Conservation (phyloP, 1,140 invertebrate genomes). For the Leptinotarsa defecta region DNA sequence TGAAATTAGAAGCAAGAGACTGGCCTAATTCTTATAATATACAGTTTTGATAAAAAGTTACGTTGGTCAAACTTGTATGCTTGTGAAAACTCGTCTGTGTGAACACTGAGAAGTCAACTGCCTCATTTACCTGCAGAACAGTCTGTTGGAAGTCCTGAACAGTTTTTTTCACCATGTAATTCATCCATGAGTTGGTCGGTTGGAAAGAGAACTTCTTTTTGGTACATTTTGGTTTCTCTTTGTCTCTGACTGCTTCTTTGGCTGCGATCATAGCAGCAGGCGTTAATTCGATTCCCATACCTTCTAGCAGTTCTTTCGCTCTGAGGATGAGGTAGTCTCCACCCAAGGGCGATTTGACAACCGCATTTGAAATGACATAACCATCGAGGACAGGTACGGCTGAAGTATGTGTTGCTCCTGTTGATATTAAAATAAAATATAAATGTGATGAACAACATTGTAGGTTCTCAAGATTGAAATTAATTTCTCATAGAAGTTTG, state of each 20-base stretch:
- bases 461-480: background rate
- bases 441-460: background rate
- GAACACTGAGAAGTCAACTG: too few relatives aligned
- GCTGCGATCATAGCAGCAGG: constrained; percentile 81
- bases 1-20: too few relatives aligned
- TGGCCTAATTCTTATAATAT: too few relatives aligned
- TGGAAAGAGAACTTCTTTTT: constrained; percentile 80
- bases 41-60: too few relatives aligned
- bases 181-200: constrained; percentile 83
- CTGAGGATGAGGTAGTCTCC: constrained; percentile 59
- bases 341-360: constrained; percentile 88
- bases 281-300: constrained; percentile 82
- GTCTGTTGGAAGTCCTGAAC: constrained; percentile 85
- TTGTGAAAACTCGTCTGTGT: too few relatives aligned
- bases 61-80: too few relatives aligned
- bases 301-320: constrained; percentile 78
- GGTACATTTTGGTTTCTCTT: constrained; percentile 80
- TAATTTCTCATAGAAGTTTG: too few relatives aligned
- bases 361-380: constrained; percentile 89
- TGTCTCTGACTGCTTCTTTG: constrained; percentile 82
- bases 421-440: background rate
- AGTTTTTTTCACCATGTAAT: constrained; percentile 83
- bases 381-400: constrained; percentile 89
- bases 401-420: constrained; percentile 86
- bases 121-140: constrained; percentile 66